phyloP scores from a whole-genome alignment of 2,888 invertebrate species.

The Creontiades dilutus region DNA sequence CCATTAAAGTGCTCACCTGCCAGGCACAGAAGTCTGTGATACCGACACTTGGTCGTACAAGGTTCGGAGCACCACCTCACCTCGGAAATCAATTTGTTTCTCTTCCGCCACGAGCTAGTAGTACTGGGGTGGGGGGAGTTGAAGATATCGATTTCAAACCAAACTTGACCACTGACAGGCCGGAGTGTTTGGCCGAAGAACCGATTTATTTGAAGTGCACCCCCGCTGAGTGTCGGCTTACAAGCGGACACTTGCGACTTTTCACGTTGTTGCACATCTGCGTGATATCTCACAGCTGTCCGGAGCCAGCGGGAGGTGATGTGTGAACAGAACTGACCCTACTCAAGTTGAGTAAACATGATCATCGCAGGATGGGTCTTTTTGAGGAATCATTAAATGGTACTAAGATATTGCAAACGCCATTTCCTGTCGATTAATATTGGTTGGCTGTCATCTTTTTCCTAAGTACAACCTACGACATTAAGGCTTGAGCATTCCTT shows the following conservation, averaged over 20 bases:
- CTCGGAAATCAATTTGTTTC: constrained; percentile 23
- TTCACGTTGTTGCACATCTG: constrained; percentile 52
- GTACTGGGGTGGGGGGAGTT: background rate
- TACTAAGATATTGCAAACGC: background rate
- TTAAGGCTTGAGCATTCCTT: too few relatives aligned
- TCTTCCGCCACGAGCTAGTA: background rate
- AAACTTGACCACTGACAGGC: constrained; percentile 14
- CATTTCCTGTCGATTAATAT: too few relatives aligned
- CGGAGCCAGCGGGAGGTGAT: background rate
- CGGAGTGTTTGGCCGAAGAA: constrained; percentile 14
- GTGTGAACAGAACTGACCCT: background rate
- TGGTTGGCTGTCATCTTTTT: too few relatives aligned
- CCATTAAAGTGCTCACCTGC: too few relatives aligned
- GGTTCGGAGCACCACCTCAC: background rate
- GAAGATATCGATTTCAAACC: constrained; percentile 39
- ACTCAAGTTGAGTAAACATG: background rate
- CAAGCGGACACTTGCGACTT: constrained; percentile 40
- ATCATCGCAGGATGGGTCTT: background rate
- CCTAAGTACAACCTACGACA: too few relatives aligned
- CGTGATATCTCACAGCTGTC: background rate
- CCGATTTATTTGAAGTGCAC: constrained; percentile 13
- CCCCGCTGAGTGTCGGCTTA: constrained; percentile 14
- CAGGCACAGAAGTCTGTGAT: too few relatives aligned
- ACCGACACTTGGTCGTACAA: background rate
- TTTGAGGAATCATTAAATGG: background rate